Evolutionary conservation across 2,888 invertebrate species (phyloP).

Genomic region (Scaptomyza tumidula): DNA sequence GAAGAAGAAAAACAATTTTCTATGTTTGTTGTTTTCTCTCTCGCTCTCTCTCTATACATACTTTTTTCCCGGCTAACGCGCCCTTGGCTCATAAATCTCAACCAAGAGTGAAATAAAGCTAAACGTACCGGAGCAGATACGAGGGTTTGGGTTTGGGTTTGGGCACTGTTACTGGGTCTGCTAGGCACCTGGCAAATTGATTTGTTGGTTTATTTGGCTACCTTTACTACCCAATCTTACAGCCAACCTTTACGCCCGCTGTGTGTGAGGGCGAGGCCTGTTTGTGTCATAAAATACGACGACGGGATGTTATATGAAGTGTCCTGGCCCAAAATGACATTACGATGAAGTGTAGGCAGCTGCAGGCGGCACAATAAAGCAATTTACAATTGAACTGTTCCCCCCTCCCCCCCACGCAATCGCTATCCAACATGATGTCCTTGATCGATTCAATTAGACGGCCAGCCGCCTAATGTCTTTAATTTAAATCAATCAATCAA

Average conservation of each 20-base stretch:
- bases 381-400: slow-evolving; percentile 67
- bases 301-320: slow-evolving; percentile 71
- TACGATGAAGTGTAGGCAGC: slow-evolving; percentile 72
- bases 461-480: slow-evolving; percentile 72
- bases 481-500: slow-evolving; percentile 80
- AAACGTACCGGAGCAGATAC: slow-evolving; percentile 65
- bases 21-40: slow-evolving; percentile 20
- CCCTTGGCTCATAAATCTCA: slow-evolving; percentile 78
- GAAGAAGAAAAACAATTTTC: slow-evolving; percentile 78
- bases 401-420: no score
- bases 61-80: slow-evolving; percentile 73
- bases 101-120: slow-evolving; percentile 79
- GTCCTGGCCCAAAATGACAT: slow-evolving; percentile 73
- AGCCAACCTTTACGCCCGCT: neutral
- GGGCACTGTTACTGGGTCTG: slow-evolving; percentile 17
- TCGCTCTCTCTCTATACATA: neutral
- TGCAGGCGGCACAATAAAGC: slow-evolving; percentile 67
- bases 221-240: slow-evolving; percentile 13
- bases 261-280: slow-evolving; percentile 54
- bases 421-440: neutral
- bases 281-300: slow-evolving; percentile 78
- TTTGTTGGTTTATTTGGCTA: slow-evolving; percentile 76
- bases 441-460: slow-evolving; percentile 74
- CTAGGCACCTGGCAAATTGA: slow-evolving; percentile 77
- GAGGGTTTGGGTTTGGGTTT: slow-evolving; percentile 22